Conservation (phyloP, 2,797 vertebrate species). For the Syndactyla subalaris region DNA sequence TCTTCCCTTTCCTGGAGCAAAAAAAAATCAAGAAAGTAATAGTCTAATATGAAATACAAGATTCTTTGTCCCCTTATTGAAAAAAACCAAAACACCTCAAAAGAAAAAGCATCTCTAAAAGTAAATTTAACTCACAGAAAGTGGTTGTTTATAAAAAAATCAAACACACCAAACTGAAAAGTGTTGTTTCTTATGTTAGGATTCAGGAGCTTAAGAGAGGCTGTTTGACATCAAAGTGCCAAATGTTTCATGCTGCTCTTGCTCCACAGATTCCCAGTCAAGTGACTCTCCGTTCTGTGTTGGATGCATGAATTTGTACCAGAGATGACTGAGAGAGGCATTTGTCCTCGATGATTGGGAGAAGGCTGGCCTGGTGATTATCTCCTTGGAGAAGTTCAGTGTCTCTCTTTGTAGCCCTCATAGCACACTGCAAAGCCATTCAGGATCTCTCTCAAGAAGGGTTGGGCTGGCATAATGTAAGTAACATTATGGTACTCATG, state of each 20-base stretch:
- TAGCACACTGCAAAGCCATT: neutral
- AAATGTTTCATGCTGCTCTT: neutral
- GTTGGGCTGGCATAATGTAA: neutral
- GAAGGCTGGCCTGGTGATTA: neutral
- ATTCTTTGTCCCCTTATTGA: neutral
- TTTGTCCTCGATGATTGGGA: rapidly evolving
- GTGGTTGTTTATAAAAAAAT: neutral
- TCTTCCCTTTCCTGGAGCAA: neutral
- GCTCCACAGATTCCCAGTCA: neutral
- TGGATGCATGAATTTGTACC: neutral
- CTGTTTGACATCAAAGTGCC: neutral
- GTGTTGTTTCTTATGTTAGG: neutral
- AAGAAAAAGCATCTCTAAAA: neutral
- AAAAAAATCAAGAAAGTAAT: neutral
- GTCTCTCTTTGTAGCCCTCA: neutral
- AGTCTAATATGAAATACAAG: neutral
- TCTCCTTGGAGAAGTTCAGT: neutral
- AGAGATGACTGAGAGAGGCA: neutral
- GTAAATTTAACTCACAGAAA: neutral
- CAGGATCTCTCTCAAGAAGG: neutral
- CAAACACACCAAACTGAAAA: neutral
- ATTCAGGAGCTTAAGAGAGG: neutral
- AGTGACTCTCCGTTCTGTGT: neutral
- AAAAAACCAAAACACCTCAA: neutral
- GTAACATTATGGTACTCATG: neutral